A percentile compares a stretch with the other conserved stretches of the same genome.
phyloP scores from a whole-genome alignment of 37 sponge, comb jelly and placozoan species.

The Dysidea cf. avara region DNA sequence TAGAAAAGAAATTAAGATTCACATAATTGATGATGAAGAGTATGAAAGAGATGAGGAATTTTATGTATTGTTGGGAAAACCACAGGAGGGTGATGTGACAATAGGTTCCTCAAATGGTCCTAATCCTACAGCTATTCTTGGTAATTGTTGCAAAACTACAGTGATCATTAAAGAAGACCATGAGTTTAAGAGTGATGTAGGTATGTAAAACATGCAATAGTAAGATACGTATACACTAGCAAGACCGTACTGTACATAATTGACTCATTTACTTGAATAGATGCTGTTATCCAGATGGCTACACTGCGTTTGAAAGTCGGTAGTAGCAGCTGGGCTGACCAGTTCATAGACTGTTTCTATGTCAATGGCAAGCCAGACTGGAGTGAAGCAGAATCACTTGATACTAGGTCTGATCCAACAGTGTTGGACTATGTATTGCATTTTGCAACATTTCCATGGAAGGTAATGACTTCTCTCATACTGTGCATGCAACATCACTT shows the following conservation, averaged over 20 bases:
- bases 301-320: slow-evolving; percentile 11
- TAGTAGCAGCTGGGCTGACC: slow-evolving; percentile 16
- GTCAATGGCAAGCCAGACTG: slow-evolving; percentile 19
- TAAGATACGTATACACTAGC: slow-evolving; percentile 8
- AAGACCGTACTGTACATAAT: background rate
- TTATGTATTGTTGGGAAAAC: slow-evolving; percentile 11
- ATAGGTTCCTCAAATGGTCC: background rate
- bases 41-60: slow-evolving; percentile 44
- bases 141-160: background rate
- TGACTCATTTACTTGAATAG: background rate
- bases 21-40: slow-evolving; percentile 38
- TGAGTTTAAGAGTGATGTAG: slow-evolving; percentile 15
- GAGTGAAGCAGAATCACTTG: slow-evolving; percentile 2
- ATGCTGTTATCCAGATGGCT: background rate
- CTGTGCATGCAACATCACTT: background rate
- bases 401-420: slow-evolving; percentile 1
- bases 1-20: slow-evolving; percentile 26
- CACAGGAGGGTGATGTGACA: background rate
- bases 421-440: slow-evolving; percentile 23
- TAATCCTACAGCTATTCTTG: slow-evolving; percentile 14
- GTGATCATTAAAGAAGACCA: slow-evolving; percentile 26
- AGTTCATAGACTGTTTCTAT: slow-evolving; percentile 15
- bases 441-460: slow-evolving; percentile 16
- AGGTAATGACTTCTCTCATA: slow-evolving; percentile 1
- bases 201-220: background rate